Conservation (phyloP, 1,140 invertebrate genomes). For the Cylas formicarius region DNA sequence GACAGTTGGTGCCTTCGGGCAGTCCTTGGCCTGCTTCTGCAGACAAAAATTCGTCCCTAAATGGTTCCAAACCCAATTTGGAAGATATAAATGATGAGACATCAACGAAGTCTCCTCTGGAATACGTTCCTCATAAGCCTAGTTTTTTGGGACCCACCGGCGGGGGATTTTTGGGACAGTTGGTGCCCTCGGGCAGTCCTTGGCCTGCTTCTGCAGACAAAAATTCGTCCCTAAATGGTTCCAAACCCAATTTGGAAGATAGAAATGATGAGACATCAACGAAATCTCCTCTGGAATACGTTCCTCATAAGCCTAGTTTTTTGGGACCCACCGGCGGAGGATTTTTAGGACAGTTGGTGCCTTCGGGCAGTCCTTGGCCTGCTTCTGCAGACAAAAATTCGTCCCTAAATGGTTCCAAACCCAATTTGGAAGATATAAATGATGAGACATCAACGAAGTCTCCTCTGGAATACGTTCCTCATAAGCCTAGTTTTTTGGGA, state of each 20-base stretch:
- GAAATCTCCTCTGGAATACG: background rate
- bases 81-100: constrained; percentile 3
- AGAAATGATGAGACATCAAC: background rate
- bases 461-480: constrained; percentile 6
- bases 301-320: constrained; percentile 10
- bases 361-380: constrained; percentile 13
- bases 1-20: background rate
- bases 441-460: constrained; percentile 3
- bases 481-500: constrained; percentile 15
- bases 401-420: background rate
- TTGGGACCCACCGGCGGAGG: constrained; percentile 6
- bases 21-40: constrained; percentile 13
- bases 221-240: background rate
- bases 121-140: constrained; percentile 10
- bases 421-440: background rate
- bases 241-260: background rate
- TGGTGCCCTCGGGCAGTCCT: constrained; percentile 12
- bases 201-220: constrained; percentile 6
- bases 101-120: constrained; percentile 3
- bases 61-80: background rate
- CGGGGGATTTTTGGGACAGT: background rate
- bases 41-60: background rate
- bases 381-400: background rate
- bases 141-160: constrained; percentile 8
- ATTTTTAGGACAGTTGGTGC: background rate